Percentiles rank a stretch among this genome's conserved stretches.
Conservation (phyloP, 2,797 vertebrate genomes). For the Fratercula arctica region DNA sequence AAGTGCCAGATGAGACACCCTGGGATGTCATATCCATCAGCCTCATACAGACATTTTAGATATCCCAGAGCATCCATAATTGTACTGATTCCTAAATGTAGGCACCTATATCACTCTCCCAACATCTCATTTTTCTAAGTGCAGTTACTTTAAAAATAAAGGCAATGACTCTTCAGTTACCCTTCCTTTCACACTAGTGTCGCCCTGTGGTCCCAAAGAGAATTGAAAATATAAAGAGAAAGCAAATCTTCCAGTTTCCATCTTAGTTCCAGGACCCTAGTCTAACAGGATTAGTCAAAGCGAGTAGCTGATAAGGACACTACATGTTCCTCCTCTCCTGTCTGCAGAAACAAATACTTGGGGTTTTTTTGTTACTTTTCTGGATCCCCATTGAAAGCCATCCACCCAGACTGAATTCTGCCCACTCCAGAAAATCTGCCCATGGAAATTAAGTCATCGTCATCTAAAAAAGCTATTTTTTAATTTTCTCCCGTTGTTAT, state of each 20-base stretch:
- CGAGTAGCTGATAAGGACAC: not conserved
- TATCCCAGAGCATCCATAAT: not conserved
- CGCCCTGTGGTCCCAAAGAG: not conserved
- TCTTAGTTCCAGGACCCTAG: not conserved
- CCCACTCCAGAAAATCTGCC: not conserved
- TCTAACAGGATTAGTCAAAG: not conserved
- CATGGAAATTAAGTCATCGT: not conserved
- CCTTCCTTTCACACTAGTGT: not conserved
- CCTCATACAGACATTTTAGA: not conserved
- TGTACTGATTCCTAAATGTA: not conserved
- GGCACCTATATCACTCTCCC: not conserved
- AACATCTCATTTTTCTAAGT: not conserved
- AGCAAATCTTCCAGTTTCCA: not conserved
- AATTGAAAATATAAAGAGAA: not conserved
- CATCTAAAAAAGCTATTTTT: not conserved
- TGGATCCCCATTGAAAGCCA: not conserved
- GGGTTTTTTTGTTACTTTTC: not conserved
- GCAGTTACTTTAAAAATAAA: not conserved
- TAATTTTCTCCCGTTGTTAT: not conserved
- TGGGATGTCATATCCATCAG: not conserved
- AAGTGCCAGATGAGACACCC: not conserved
- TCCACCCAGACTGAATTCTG: not conserved
- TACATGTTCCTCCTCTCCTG: not conserved
- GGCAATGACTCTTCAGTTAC: rapidly evolving
- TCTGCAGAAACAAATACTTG: not conserved